Evolutionary conservation across 2,797 vertebrate genomes (phyloP).

Genomic region (Enteromius mattozi): DNA sequence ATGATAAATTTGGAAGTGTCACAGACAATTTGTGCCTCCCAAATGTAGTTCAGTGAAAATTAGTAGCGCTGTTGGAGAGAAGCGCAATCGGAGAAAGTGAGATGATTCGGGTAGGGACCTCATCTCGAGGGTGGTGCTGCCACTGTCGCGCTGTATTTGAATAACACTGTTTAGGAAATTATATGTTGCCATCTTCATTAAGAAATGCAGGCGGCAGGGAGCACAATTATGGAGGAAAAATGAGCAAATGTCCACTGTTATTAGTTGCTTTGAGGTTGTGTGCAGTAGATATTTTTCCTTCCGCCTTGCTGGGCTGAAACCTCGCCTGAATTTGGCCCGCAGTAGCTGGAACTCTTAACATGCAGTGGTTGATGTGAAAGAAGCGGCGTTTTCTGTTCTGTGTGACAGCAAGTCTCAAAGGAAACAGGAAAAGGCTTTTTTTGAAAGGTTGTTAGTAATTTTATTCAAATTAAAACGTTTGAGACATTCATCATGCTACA

Average conservation of each 20-base stretch:
- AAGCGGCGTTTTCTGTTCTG: conserved; percentile 50
- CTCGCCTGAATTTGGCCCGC: conserved; percentile 39
- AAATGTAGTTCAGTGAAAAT: conserved; percentile 34
- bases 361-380: conserved; percentile 60
- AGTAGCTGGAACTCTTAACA: conserved; percentile 48
- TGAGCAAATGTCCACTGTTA: conserved; percentile 46
- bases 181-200: conserved; percentile 56
- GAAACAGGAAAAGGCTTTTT: conserved; percentile 52
- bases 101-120: conserved; percentile 37
- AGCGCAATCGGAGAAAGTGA: conserved; percentile 31
- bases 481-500: background rate
- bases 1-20: conserved; percentile 44
- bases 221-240: conserved; percentile 46
- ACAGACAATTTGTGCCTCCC: conserved; percentile 38
- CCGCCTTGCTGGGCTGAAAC: background rate
- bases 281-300: conserved; percentile 23
- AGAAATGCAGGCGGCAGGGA: conserved; percentile 54
- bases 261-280: conserved; percentile 44
- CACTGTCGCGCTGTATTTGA: conserved; percentile 45
- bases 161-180: conserved; percentile 59
- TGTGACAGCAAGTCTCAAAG: conserved; percentile 53
- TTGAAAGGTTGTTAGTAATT: conserved; percentile 53
- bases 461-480: background rate
- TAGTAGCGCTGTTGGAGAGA: conserved; percentile 37
- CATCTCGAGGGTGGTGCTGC: conserved; percentile 47